Percentiles rank a stretch among this genome's conserved stretches.
phyloP scores from a whole-genome alignment of 2,797 vertebrate species.

The Scomberomorus guttatus region DNA sequence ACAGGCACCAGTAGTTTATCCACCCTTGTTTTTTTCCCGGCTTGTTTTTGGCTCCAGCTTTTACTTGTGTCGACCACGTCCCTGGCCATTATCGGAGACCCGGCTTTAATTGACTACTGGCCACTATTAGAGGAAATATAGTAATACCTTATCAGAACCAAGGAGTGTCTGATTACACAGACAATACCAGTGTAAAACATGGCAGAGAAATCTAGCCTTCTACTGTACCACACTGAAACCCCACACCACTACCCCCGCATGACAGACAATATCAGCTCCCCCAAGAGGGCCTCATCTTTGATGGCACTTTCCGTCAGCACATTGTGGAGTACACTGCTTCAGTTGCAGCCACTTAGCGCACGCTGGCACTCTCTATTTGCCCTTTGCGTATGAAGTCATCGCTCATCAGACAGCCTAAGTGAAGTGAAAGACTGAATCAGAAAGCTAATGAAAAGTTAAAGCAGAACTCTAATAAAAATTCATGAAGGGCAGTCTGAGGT shows the following conservation, averaged over 20 bases:
- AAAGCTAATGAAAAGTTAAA: conserved; percentile 58
- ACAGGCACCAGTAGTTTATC: no score
- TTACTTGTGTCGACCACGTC: no score
- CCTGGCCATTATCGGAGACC: no score
- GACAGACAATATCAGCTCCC: conserved; percentile 63
- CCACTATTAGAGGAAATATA: no score
- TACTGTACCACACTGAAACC: conserved; percentile 63
- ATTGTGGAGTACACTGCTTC: conserved; percentile 47
- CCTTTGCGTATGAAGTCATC: conserved; percentile 44
- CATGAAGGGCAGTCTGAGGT: conserved; percentile 19
- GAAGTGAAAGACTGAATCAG: conserved; percentile 56
- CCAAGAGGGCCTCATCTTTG: conserved; percentile 48
- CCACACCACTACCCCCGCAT: conserved; percentile 60
- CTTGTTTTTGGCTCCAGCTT: no score
- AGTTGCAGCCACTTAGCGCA: conserved; percentile 41
- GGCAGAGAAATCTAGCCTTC: conserved; percentile 59
- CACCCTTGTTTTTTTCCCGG: no score
- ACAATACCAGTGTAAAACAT: conserved; percentile 68
- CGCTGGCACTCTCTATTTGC: conserved; percentile 38
- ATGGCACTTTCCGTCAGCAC: conserved; percentile 72
- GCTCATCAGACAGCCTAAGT: conserved; percentile 49
- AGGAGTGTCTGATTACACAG: conserved; percentile 63
- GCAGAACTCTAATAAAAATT: conserved; percentile 37
- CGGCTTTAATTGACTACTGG: no score
- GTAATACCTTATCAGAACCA: conserved; percentile 48